phyloP scores from a whole-genome alignment of 2,797 vertebrate species.

The Lagothrix lagotricha region DNA sequence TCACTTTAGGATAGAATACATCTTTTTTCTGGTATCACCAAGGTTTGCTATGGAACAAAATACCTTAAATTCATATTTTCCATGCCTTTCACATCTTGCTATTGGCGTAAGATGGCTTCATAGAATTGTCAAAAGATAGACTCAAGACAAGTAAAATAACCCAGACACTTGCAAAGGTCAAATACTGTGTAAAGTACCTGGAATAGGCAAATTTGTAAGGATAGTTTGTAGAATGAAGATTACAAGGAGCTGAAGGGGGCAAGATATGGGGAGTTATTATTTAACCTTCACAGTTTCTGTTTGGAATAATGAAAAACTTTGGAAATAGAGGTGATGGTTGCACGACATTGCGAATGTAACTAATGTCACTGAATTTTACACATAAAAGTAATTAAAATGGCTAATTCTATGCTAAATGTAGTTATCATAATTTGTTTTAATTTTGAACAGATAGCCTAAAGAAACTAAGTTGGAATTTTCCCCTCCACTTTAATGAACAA shows the following conservation, averaged over 20 bases:
- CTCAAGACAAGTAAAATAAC: not conserved
- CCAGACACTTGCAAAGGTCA: not conserved
- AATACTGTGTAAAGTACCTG: not conserved
- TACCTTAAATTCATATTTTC: not conserved
- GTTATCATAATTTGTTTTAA: not conserved
- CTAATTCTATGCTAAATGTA: not conserved
- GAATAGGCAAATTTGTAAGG: not conserved
- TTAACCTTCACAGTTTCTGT: not conserved
- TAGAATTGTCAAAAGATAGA: not conserved
- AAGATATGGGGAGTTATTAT: not conserved
- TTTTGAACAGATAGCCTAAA: not conserved
- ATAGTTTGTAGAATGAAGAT: not conserved
- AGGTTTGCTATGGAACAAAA: constrained; percentile 17
- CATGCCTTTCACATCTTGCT: not conserved
- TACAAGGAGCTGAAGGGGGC: fast-evolving
- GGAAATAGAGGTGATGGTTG: not conserved
- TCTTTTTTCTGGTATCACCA: not conserved
- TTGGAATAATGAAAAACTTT: not conserved
- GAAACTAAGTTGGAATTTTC: not conserved
- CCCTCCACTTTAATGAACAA: not conserved
- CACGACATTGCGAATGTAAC: not conserved
- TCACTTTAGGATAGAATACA: not conserved
- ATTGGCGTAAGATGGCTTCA: not conserved
- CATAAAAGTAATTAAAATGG: not conserved
- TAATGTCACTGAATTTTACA: not conserved